Evolutionary conservation across 2,797 vertebrate genomes (phyloP).

Genomic region (Enteromius paludinosus): DNA sequence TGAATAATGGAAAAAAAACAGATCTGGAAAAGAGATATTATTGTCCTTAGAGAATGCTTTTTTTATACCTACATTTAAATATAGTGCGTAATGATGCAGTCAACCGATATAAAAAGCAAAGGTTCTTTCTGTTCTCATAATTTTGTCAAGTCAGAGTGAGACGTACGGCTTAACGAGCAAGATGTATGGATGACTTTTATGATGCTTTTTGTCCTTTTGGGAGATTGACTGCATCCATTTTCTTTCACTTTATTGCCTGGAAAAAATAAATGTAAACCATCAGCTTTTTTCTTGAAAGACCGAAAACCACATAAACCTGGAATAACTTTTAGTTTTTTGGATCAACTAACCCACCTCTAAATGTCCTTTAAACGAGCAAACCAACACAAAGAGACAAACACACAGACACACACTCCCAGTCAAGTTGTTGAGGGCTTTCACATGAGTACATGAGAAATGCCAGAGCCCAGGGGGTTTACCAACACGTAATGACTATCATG

Average conservation of each 20-base stretch:
- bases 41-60: neutral
- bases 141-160: neutral
- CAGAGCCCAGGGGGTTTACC: conserved; percentile 34
- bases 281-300: neutral
- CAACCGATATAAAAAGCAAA: neutral
- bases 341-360: neutral
- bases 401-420: conserved; percentile 30
- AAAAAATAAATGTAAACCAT: neutral
- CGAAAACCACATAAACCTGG: neutral
- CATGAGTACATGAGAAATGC: conserved; percentile 25
- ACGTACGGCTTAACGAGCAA: neutral
- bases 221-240: neutral
- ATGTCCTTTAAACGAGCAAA: conserved; percentile 1
- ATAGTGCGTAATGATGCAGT: neutral
- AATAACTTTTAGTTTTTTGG: neutral
- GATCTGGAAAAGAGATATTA: neutral
- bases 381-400: neutral
- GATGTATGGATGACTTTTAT: neutral
- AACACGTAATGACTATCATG: conserved; percentile 35
- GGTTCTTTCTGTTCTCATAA: neutral
- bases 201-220: neutral
- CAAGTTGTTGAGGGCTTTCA: neutral
- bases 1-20: neutral
- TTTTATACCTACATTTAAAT: neutral
- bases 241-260: conserved; percentile 1